These are phyloP conservation scores for Stigmatopora argus DNA, from an alignment of 2,113 vertebrate species.

Conservation along the genomic window DNA sequence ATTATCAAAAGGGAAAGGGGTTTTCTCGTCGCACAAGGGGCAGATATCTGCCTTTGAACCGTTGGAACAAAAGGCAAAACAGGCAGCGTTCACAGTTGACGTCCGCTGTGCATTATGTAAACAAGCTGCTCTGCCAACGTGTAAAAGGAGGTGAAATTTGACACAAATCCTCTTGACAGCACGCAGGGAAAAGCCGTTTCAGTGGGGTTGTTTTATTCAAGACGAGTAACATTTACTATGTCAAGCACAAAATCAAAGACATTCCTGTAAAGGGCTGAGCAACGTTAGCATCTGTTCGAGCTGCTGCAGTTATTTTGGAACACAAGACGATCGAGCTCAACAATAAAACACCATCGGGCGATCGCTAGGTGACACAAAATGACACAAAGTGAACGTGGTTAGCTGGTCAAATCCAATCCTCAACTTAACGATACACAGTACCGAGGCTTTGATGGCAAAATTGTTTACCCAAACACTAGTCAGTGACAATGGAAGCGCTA, in stretches of 20 bases:
- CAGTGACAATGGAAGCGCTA: constrained; percentile 44
- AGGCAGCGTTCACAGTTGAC: constrained; percentile 43
- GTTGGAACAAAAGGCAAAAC: constrained; percentile 55
- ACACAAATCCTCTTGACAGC: constrained; percentile 34
- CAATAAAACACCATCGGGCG: constrained; percentile 16
- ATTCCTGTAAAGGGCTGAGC: constrained; percentile 15
- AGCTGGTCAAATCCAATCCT: constrained; percentile 38
- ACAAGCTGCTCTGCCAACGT: constrained; percentile 58
- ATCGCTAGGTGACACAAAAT: constrained; percentile 10
- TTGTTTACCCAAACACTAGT: constrained; percentile 65
- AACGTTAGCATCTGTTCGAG: constrained; percentile 33
- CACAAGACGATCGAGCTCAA: constrained; percentile 6
- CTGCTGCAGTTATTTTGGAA: constrained; percentile 26
- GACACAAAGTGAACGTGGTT: constrained; percentile 18
- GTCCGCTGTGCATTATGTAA: constrained; percentile 63
- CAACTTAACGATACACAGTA: constrained; percentile 34
- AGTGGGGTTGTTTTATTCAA: constrained; percentile 15
- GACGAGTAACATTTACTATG: background rate
- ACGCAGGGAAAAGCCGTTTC: constrained; percentile 43
- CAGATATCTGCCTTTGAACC: background rate
- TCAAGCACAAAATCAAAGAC: constrained; percentile 33
- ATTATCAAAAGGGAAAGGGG: no score
- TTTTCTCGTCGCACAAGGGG: background rate
- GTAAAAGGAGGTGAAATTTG: constrained; percentile 28
- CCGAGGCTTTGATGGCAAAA: constrained; percentile 62